phyloP scores from a whole-genome alignment of 2,797 vertebrate genomes.

The Gymnodraco acuticeps region DNA sequence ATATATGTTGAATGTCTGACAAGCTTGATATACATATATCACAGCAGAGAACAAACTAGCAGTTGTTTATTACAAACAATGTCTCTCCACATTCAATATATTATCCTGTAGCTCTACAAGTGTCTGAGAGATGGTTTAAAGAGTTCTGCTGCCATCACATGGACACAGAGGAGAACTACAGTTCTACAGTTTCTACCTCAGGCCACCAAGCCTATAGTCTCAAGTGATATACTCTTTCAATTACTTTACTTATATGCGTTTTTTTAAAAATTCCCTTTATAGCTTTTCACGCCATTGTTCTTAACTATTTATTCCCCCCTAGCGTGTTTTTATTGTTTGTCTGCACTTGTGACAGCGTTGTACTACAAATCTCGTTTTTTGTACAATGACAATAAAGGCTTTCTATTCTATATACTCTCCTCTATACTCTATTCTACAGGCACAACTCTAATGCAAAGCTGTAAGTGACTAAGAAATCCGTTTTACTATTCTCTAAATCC shows the following conservation, averaged over 20 bases:
- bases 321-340: too few relatives aligned
- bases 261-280: too few relatives aligned
- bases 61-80: conserved; percentile 17
- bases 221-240: too few relatives aligned
- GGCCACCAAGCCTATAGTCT: too few relatives aligned
- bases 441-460: neutral
- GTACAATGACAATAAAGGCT: too few relatives aligned
- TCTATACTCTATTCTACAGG: conserved; percentile 1
- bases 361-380: too few relatives aligned
- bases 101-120: neutral
- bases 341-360: too few relatives aligned
- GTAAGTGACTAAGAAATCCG: neutral
- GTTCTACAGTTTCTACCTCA: neutral
- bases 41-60: conserved; percentile 13
- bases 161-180: conserved; percentile 45
- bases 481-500: neutral
- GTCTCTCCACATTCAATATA: neutral
- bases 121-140: conserved; percentile 29
- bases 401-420: too few relatives aligned
- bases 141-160: conserved; percentile 68
- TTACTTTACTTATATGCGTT: too few relatives aligned
- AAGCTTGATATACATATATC: neutral
- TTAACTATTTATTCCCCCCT: too few relatives aligned
- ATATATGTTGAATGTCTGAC: neutral
- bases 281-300: too few relatives aligned